phyloP scores from a whole-genome alignment of 2,797 vertebrate genomes.

The Premnoplex brunnescens region DNA sequence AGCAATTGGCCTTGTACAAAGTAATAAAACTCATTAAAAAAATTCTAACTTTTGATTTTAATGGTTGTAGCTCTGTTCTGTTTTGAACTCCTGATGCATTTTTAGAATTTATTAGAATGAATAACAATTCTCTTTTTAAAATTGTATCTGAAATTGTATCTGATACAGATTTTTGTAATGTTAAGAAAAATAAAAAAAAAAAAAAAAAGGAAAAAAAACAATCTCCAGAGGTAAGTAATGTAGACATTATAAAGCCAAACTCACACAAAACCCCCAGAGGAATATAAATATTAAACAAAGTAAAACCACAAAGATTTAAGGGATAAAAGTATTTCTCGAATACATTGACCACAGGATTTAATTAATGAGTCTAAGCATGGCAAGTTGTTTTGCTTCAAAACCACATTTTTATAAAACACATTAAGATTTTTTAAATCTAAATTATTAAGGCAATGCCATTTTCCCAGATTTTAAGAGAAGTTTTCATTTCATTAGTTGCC shows the following conservation, averaged over 20 bases:
- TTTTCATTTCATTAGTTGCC: neutral
- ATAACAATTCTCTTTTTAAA: neutral
- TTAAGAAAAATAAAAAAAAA: neutral
- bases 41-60: neutral
- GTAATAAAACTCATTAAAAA: neutral
- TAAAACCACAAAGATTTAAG: neutral
- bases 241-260: neutral
- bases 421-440: neutral
- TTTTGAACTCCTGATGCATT: neutral
- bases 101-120: neutral
- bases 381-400: neutral
- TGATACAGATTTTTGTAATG: neutral
- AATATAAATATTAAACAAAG: neutral
- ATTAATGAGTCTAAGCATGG: neutral
- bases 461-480: neutral
- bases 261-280: neutral
- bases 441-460: fast-evolving
- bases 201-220: neutral
- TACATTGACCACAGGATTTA: neutral
- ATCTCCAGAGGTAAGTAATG: neutral
- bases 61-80: neutral
- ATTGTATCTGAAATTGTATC: neutral
- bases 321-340: neutral
- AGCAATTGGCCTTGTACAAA: neutral
- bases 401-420: neutral